Evolutionary conservation across 2,888 invertebrate species (phyloP).

Genomic region (Cremastinae sp.): DNA sequence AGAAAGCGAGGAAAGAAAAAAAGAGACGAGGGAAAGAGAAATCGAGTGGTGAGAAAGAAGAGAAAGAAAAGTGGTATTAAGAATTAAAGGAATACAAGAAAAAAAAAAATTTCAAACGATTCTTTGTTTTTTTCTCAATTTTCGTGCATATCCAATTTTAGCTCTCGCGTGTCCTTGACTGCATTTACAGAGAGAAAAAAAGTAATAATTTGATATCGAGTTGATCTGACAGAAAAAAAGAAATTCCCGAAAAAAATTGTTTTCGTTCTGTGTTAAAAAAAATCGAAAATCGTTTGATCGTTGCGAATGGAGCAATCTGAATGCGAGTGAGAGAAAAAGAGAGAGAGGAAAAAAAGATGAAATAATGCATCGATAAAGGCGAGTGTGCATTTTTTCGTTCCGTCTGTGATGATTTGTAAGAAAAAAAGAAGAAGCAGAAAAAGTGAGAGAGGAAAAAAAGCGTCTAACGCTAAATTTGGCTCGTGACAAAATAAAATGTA

Average conservation of each 20-base stretch:
- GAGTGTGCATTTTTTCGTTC: constrained; percentile 55
- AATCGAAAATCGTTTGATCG: constrained; percentile 24
- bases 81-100: constrained; percentile 71
- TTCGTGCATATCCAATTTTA: constrained; percentile 30
- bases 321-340: background rate
- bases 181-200: constrained; percentile 50
- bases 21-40: constrained; percentile 54
- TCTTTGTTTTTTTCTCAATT: constrained; percentile 48
- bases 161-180: constrained; percentile 48
- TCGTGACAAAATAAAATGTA: constrained; percentile 35
- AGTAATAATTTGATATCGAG: background rate
- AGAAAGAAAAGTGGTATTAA: constrained; percentile 71
- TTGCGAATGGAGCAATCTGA: constrained; percentile 34
- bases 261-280: constrained; percentile 7
- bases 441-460: constrained; percentile 26
- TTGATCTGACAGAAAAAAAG: constrained; percentile 13
- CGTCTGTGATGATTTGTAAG: constrained; percentile 59
- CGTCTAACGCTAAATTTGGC: constrained; percentile 52
- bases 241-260: constrained; percentile 11
- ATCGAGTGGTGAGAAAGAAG: constrained; percentile 60
- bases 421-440: constrained; percentile 12
- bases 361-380: constrained; percentile 45
- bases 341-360: constrained; percentile 5
- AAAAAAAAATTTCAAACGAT: constrained; percentile 42
- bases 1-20: constrained; percentile 36